Evolutionary conservation across 2,888 invertebrate genomes (phyloP).

Genomic region (Diabrotica balteata): DNA sequence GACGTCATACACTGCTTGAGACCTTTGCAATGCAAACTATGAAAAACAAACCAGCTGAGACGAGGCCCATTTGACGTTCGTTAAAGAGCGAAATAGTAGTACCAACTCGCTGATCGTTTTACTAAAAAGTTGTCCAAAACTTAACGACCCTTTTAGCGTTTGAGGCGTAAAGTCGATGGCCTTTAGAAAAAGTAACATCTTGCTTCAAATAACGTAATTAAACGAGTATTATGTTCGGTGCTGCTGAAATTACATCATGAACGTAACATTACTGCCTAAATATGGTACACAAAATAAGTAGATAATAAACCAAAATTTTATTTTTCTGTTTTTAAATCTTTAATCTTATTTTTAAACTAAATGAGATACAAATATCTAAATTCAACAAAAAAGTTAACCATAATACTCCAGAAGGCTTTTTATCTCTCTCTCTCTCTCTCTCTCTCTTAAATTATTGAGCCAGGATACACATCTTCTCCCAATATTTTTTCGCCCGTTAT

Average conservation of each 20-base stretch:
- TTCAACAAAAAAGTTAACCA: too few relatives aligned
- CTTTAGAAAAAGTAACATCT: constrained; percentile 39
- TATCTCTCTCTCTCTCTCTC: too few relatives aligned
- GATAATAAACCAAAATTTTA: too few relatives aligned
- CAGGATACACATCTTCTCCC: too few relatives aligned
- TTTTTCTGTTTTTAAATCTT: too few relatives aligned
- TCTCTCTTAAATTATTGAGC: too few relatives aligned
- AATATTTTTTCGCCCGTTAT: too few relatives aligned
- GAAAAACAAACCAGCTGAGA: constrained; percentile 40
- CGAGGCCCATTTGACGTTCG: constrained; percentile 16
- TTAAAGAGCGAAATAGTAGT: constrained; percentile 6
- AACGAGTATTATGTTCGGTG: constrained; percentile 38
- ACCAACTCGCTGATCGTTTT: constrained; percentile 46
- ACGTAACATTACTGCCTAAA: too few relatives aligned
- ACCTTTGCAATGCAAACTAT: constrained; percentile 24
- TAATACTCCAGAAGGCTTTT: too few relatives aligned
- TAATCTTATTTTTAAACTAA: too few relatives aligned
- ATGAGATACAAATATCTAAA: too few relatives aligned
- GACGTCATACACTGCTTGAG: background rate
- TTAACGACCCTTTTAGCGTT: constrained; percentile 50
- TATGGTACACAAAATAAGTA: too few relatives aligned
- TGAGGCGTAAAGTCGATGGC: constrained; percentile 35
- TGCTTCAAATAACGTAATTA: constrained; percentile 44
- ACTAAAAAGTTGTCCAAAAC: constrained; percentile 54
- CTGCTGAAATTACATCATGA: constrained; percentile 5